These are phyloP conservation scores for Limnephilus auricula DNA, from an alignment of 2,888 invertebrate species.

Conservation along the genomic window DNA sequence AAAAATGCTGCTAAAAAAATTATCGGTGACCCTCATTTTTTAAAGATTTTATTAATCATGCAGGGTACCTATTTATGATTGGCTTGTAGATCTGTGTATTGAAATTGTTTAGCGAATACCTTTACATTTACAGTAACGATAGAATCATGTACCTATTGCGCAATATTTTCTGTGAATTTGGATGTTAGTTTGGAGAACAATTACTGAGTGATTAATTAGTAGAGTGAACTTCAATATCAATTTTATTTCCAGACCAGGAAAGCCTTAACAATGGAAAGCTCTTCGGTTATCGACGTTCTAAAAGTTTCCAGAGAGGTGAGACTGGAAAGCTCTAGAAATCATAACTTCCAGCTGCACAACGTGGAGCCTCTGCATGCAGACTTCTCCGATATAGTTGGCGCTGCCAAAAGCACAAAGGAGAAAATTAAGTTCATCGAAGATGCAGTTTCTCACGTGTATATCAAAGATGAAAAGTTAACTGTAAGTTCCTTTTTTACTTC, in stretches of 20 bases:
- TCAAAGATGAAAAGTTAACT: conserved; percentile 53
- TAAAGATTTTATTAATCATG: too few species aligned
- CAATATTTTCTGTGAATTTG: too few species aligned
- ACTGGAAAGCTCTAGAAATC: conserved; percentile 51
- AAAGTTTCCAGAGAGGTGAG: conserved; percentile 55
- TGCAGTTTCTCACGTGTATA: conserved; percentile 32
- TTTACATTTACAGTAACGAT: too few species aligned
- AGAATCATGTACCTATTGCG: too few species aligned
- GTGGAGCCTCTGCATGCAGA: conserved; percentile 48
- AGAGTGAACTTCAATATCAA: neutral
- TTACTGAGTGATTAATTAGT: too few species aligned
- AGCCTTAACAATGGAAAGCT: conserved; percentile 37
- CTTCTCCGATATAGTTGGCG: conserved; percentile 44
- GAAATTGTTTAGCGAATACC: too few species aligned
- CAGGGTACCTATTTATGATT: too few species aligned
- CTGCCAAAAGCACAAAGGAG: conserved; percentile 41
- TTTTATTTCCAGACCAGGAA: conserved; percentile 15
- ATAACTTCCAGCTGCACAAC: conserved; percentile 33
- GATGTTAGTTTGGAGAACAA: too few species aligned
- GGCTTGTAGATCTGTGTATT: too few species aligned
- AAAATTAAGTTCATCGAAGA: conserved; percentile 46
- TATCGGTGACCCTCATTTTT: too few species aligned
- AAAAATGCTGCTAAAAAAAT: too few species aligned
- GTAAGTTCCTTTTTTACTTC: conserved; percentile 33
- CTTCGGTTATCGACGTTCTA: conserved; percentile 54